Evolutionary conservation across 2,797 vertebrate species (phyloP).

Genomic region (Chiloscyllium punctatum): DNA sequence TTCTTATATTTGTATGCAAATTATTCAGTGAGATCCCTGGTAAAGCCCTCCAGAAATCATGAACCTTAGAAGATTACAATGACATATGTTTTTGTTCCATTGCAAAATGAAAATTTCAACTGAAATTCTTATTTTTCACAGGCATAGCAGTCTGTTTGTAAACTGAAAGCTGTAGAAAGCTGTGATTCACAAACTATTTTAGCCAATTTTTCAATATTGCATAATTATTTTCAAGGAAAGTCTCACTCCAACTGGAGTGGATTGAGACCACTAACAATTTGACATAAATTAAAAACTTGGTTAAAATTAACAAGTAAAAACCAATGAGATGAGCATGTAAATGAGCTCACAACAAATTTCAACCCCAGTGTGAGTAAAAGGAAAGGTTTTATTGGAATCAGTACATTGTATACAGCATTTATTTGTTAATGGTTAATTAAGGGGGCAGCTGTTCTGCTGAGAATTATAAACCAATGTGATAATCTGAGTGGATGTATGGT

Average conservation of each 20-base stretch:
- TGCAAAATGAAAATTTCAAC: neutral
- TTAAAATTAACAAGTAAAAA: neutral
- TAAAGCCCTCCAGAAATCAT: neutral
- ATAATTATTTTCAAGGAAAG: neutral
- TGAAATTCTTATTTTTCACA: neutral
- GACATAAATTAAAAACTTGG: neutral
- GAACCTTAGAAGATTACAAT: neutral
- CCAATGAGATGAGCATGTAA: neutral
- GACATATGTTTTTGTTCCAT: neutral
- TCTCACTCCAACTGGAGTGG: too few relatives aligned
- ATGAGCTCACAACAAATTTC: neutral
- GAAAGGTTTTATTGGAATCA: neutral
- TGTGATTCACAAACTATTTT: neutral
- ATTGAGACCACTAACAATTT: neutral
- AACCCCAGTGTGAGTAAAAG: neutral
- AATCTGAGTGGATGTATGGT: constrained; percentile 10
- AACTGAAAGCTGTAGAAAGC: neutral
- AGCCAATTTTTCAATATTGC: neutral
- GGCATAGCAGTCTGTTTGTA: neutral
- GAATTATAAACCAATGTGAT: constrained; percentile 15
- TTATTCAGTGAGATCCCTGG: neutral
- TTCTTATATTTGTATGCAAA: neutral
- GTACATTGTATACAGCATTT: neutral
- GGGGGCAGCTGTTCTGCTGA: constrained; percentile 25
- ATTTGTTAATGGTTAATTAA: constrained; percentile 34